Base-by-base conservation (phyloP, 2,113 vertebrate species). In the Sminthopsis crassicaudata region DNA sequence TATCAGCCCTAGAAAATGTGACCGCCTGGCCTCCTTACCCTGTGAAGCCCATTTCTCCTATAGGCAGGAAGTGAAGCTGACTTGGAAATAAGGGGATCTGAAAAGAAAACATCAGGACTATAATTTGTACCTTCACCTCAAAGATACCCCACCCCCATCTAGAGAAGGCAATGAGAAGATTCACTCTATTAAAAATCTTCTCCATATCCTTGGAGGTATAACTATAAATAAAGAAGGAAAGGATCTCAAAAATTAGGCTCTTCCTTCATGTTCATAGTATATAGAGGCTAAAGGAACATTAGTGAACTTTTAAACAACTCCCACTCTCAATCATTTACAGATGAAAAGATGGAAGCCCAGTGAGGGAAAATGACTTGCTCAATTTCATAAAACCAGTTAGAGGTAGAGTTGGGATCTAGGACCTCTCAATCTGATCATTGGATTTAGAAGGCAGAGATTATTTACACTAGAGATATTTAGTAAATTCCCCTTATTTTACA, bases 51-150 rank as follows among this genome's bases (percentile, higher is more conserved):
- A 0, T 99, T 99, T 97, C 99, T 99, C 97, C 99, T 98, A 97
- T 99, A 99, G 97, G 99, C 99, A 95, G 99, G 99, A 46, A 99
- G 99, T 24, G 99, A 99, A 46, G 99, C 99, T 0, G 99, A 99
- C 97, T 99, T 99, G 23, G 99, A 99, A 96, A 99, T 99, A 97
- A 99, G 99, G 0, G 99, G 99, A 98, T 99, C 99, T 99, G 98
- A 76, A 94, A 98, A 95, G 89, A 95, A 97, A 55, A 90, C 94
- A 67, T 67, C 89, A 84, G 30, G 46, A 26, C 30, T 36, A 19
- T 95, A 14, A 95, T 12, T 1, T 89, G 55, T 50, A 93, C 50
- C 0, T 9, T 26, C 11, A 46, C 95, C 50, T 42, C 46, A 46
- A 42, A 30, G 76, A 10, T 27, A 11, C 54, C 42, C 67, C 54